Conservation (phyloP, 1,140 invertebrate genomes). For the Akabosia matsudoensis region DNA sequence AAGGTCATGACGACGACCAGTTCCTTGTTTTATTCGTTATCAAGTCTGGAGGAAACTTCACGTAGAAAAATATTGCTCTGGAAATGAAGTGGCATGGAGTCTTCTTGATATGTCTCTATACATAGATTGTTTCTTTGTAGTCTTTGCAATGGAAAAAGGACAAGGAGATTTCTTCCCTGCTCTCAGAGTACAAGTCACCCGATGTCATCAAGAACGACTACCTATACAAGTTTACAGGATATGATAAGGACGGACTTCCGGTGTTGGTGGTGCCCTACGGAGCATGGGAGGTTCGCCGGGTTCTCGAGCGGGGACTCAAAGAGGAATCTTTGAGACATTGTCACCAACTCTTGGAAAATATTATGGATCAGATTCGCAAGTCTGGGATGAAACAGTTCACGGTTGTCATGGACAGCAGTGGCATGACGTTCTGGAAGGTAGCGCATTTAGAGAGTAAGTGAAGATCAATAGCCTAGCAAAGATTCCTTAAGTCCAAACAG, state of each 20-base stretch:
- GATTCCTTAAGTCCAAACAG: background rate
- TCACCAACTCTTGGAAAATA: constrained; percentile 27
- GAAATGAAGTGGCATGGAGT: too few relatives aligned
- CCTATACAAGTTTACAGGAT: constrained; percentile 71
- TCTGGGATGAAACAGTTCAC: constrained; percentile 27
- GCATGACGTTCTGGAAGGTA: constrained; percentile 36
- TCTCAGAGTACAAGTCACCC: constrained; percentile 65
- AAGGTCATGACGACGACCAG: too few relatives aligned
- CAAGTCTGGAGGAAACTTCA: too few relatives aligned
- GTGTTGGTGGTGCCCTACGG: constrained; percentile 34
- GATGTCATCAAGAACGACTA: constrained; percentile 68
- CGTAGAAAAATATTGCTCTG: too few relatives aligned
- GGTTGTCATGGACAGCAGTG: constrained; percentile 28
- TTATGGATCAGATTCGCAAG: constrained; percentile 19
- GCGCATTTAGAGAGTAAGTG: constrained; percentile 38
- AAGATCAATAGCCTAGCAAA: background rate
- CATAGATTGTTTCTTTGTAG: constrained; percentile 54
- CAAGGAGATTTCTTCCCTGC: constrained; percentile 64
- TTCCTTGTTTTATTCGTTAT: too few relatives aligned
- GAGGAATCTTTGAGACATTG: constrained; percentile 24
- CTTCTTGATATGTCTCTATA: background rate
- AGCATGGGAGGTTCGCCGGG: constrained; percentile 30
- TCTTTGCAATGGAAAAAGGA: constrained; percentile 72
- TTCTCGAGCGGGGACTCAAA: constrained; percentile 26
- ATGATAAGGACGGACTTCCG: constrained; percentile 80